phyloP scores from a whole-genome alignment of 2,888 invertebrate genomes.

The Seladonia tumulorum region DNA sequence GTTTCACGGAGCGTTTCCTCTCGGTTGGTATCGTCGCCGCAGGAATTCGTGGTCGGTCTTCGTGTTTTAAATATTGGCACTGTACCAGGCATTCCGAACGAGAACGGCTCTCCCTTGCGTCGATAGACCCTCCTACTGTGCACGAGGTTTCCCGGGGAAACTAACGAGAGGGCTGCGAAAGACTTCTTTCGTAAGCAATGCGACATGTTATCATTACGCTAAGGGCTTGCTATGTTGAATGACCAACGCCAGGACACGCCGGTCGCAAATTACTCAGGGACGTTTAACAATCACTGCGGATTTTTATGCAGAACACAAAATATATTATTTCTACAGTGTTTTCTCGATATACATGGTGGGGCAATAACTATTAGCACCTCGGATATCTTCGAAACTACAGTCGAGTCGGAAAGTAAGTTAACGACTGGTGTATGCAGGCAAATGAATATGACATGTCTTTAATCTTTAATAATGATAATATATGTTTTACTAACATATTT shows the following conservation, averaged over 20 bases:
- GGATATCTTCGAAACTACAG: no score
- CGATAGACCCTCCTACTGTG: background rate
- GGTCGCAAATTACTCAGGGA: background rate
- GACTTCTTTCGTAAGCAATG: background rate
- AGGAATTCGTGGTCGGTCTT: background rate
- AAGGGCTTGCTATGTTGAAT: background rate
- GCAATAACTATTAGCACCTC: no score
- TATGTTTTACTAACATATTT: no score
- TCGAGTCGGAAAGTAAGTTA: no score
- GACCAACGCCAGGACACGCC: background rate
- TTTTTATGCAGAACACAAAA: no score
- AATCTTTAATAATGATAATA: no score
- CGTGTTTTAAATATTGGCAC: constrained; percentile 10
- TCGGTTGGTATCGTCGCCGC: background rate
- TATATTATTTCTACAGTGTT: no score
- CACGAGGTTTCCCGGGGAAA: background rate
- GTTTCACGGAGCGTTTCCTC: background rate
- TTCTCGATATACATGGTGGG: no score
- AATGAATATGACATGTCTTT: no score
- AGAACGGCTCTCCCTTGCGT: background rate
- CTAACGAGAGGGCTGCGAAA: background rate
- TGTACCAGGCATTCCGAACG: background rate
- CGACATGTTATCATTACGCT: constrained; percentile 18
- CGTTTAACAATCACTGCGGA: background rate
- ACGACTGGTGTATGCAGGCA: no score